Conservation (phyloP, 2,113 vertebrate genomes). For the mouse (Mus musculus) region GRCm39 chr19:28671501-28672000, state of each 20-base stretch:
- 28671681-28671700: not conserved
- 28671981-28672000: not conserved
- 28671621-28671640: no score
- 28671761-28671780: not conserved
- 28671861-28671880: not conserved
- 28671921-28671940: no score
- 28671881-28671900: not conserved
- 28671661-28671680: no score
- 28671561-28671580: no score
- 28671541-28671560: no score
- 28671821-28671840: not conserved
- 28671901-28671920: no score
- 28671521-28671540: no score
- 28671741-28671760: not conserved
- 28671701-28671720: not conserved
- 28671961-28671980: not conserved
- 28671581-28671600: no score
- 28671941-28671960: not conserved
- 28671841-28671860: not conserved
- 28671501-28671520: no score
- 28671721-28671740: not conserved
- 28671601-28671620: no score
- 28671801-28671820: not conserved
- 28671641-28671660: no score
- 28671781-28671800: constrained; percentile 6